Evolutionary conservation across 2,888 invertebrate genomes (phyloP).

Genomic region (Hydraecia micacea): DNA sequence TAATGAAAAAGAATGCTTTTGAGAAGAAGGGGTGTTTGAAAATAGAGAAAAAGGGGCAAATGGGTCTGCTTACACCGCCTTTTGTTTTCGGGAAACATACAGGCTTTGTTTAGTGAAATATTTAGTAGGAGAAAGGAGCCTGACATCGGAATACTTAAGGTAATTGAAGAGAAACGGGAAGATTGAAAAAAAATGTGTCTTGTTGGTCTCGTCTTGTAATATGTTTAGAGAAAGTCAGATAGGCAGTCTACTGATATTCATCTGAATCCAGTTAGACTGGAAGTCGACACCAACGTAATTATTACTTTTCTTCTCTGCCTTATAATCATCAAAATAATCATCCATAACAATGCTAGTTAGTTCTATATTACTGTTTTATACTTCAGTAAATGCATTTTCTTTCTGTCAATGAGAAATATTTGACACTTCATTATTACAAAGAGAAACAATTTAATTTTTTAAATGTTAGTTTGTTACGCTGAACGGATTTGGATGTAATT

Average conservation of each 20-base stretch:
- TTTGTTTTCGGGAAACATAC: constrained; percentile 23
- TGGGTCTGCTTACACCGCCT: constrained; percentile 23
- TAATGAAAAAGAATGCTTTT: constrained; percentile 53
- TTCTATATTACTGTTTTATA: neutral
- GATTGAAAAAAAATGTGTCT: neutral
- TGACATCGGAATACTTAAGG: neutral
- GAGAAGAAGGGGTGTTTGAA: constrained; percentile 25
- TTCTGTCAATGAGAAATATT: too few relatives aligned
- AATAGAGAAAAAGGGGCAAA: constrained; percentile 25
- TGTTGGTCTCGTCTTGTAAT: neutral
- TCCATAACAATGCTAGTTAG: neutral
- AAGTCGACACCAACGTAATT: neutral
- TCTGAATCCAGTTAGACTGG: neutral
- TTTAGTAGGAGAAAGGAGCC: constrained; percentile 1
- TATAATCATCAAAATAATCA: neutral
- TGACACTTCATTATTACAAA: too few relatives aligned
- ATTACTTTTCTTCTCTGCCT: neutral
- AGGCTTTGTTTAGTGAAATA: constrained; percentile 22
- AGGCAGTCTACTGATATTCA: neutral
- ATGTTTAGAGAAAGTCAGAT: neutral
- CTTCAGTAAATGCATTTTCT: neutral
- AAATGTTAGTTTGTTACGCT: neutral
- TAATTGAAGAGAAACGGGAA: neutral
- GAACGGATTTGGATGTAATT: neutral
- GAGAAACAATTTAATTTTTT: neutral